Base-by-base conservation (phyloP, 2,797 vertebrate species). In the Helarctos malayanus region DNA sequence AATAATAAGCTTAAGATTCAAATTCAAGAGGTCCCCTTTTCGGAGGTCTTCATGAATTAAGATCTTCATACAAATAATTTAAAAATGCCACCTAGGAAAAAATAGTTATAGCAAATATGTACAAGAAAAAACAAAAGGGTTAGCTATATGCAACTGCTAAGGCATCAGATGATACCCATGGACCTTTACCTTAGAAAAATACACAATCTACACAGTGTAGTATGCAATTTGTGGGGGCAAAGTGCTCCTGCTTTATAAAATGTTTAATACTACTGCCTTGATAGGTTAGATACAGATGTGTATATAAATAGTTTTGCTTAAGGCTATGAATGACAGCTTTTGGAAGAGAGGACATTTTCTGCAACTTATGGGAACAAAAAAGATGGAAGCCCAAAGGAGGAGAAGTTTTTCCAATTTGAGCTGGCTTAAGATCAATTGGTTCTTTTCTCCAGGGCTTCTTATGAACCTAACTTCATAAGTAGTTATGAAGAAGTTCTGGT, bases 171-270 rank as follows among this genome's bases (percentile, higher is more conserved):
- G 14, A 79, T 2, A 94, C 12, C 3, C 49, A 29, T 68, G 18
- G 52, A 76, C 3, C 16, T 63, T 89, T 93, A 71, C 27, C 4
- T 76, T 27, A 80, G 86, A 95, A 95, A 96, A 96, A 85, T 35
- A 63, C 3, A 89, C 7, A 59, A 96, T 14, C 19, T 75, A 57
- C 5, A 95, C 61, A 57, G 76, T 19, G 38, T 38, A 27, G 41
- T 14, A 76, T 45, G 27, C 3, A 71, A 59, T 89, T 75, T 83
- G 15, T 9, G n/a, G 25, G n/a, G 21, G 35, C 41, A 32, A 35
- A 85, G 65, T 80, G 32, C 2, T n/a, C 6, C 41, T 65, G 35
- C 61, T 35, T 96, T 86, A 82, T 1, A 92, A 23, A 95, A 89
- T 83, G 54, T 23, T 95, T 73, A 79, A 2, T 75, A 49, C 10